Evolutionary conservation across 2,113 vertebrate genomes (phyloP).

Genomic region (Pseudorectes ferrugineus): DNA sequence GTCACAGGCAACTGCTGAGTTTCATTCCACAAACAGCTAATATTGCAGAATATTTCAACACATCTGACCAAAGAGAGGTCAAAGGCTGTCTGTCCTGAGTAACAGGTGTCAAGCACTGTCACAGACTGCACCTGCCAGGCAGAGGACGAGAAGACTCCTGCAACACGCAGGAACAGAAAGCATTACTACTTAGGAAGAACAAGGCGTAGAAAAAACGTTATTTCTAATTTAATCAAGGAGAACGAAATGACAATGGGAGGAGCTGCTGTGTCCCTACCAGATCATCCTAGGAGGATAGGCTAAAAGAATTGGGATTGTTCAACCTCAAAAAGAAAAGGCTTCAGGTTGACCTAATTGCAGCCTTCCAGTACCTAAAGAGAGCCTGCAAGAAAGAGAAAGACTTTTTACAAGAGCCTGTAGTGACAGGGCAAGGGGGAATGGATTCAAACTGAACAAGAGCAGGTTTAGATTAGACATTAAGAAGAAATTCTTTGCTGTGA

Average conservation of each 20-base stretch:
- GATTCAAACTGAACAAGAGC: not conserved
- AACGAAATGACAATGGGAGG: not conserved
- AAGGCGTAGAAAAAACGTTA: fast-evolving
- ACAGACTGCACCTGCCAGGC: not conserved
- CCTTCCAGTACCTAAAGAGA: not conserved
- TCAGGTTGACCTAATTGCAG: not conserved
- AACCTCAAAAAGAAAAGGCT: not conserved
- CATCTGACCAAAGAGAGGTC: not conserved
- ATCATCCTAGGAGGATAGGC: not conserved
- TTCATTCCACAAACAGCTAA: not conserved
- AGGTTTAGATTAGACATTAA: not conserved
- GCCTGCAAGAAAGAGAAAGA: not conserved
- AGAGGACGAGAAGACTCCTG: not conserved
- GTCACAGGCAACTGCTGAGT: not conserved
- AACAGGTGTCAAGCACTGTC: not conserved
- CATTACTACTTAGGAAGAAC: not conserved
- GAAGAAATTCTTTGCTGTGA: not conserved
- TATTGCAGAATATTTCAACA: not conserved
- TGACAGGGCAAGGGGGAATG: not conserved
- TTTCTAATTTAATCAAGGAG: not conserved
- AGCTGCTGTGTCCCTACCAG: not conserved
- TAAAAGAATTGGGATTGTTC: not conserved
- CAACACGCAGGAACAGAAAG: not conserved
- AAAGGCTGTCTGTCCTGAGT: not conserved
- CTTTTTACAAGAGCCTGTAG: not conserved